Conservation (phyloP, 1,140 invertebrate species). For the Reticulitermes speratus region DNA sequence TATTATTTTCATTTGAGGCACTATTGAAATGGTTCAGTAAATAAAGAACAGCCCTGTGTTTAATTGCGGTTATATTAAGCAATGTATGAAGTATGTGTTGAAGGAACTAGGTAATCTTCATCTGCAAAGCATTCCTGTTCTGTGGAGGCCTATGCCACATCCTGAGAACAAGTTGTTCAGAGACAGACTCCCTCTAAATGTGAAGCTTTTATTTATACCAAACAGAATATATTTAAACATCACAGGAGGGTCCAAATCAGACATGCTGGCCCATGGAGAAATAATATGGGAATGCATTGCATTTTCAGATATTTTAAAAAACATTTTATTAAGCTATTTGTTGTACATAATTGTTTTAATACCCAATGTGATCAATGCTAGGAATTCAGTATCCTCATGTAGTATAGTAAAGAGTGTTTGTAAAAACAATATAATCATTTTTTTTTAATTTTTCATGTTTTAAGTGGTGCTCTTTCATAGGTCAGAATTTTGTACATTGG, state of each 20-base stretch:
- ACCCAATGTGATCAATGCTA: not conserved
- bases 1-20: no score
- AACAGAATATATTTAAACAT: not conserved
- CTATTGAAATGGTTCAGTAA: no score
- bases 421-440: not conserved
- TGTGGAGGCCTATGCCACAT: constrained; percentile 3
- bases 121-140: not conserved
- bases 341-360: constrained; percentile 13
- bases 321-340: not conserved
- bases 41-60: not conserved
- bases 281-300: not conserved
- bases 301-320: not conserved
- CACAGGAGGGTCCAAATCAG: constrained; percentile 8
- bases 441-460: not conserved
- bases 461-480: not conserved
- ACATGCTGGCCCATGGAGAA: constrained; percentile 6
- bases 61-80: not conserved
- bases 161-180: not conserved
- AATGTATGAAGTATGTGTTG: not conserved
- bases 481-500: constrained; percentile 13
- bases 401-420: not conserved
- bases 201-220: constrained; percentile 11
- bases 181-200: not conserved
- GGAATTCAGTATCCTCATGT: not conserved
- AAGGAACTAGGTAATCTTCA: no score